These are phyloP conservation scores for Drosophila fulvimacula DNA, from an alignment of 2,888 invertebrate genomes.

Conservation along the genomic window DNA sequence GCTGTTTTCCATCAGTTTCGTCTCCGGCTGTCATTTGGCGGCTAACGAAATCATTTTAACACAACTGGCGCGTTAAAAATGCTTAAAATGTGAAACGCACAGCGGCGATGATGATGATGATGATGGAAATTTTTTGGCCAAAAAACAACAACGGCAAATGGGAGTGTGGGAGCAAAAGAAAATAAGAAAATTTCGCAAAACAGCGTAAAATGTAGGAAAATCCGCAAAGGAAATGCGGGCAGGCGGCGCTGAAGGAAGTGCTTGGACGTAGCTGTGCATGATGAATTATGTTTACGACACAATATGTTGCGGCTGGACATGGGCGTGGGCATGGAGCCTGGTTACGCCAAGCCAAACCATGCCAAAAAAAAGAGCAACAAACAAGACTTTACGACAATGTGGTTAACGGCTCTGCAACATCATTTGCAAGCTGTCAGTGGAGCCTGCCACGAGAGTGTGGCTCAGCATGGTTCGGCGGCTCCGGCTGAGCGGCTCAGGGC, in stretches of 20 bases:
- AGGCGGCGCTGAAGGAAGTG: slow-evolving; percentile 30
- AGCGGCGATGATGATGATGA: slow-evolving; percentile 35
- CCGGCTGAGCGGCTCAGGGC: slow-evolving; percentile 10
- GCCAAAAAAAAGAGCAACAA: slow-evolving; percentile 6
- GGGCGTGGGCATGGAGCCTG: slow-evolving; percentile 6
- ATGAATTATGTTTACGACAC: slow-evolving; percentile 81
- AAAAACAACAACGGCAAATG: slow-evolving; percentile 17
- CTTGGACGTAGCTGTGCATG: slow-evolving; percentile 60
- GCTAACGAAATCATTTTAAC: slow-evolving; percentile 82
- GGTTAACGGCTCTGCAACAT: slow-evolving; percentile 46
- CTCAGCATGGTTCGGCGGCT: slow-evolving; percentile 21
- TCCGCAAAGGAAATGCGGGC: slow-evolving; percentile 70
- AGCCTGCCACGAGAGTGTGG: slow-evolving; percentile 28
- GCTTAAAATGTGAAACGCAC: slow-evolving; percentile 77
- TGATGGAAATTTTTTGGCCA: slow-evolving; percentile 62
- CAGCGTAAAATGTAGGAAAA: slow-evolving; percentile 74
- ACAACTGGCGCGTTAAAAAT: slow-evolving; percentile 81
- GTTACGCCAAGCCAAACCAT: not conserved
- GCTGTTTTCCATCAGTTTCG: slow-evolving; percentile 2
- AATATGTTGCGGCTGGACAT: slow-evolving; percentile 73
- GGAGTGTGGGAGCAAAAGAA: slow-evolving; percentile 23
- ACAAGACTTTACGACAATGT: slow-evolving; percentile 68
- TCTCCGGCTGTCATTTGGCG: slow-evolving; percentile 74
- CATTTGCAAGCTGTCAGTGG: slow-evolving; percentile 75
- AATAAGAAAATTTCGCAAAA: slow-evolving; percentile 69